phyloP scores from a whole-genome alignment of 2,113 vertebrate genomes.

The Ondatra zibethicus region DNA sequence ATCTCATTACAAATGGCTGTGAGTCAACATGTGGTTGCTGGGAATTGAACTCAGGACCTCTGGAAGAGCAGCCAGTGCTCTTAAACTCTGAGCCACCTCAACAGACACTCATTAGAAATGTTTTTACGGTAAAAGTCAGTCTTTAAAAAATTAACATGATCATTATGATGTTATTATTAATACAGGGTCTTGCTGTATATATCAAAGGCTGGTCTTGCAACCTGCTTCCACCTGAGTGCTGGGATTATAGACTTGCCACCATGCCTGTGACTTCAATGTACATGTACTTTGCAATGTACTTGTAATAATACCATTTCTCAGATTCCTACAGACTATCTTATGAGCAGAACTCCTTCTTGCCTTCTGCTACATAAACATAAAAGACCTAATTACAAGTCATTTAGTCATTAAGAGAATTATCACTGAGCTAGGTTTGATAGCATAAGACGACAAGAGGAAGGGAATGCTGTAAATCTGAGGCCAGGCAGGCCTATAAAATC shows the following conservation, averaged over 20 bases:
- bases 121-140: constrained; percentile 37
- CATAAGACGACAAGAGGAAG: too few relatives aligned
- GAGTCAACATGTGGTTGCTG: too few relatives aligned
- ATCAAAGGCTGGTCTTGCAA: not conserved
- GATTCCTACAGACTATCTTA: constrained; percentile 26
- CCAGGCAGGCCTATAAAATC: not conserved
- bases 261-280: not conserved
- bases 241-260: not conserved
- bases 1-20: too few relatives aligned
- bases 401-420: not conserved
- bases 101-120: not conserved
- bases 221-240: not conserved
- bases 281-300: not conserved
- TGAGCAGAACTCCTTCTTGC: constrained; percentile 21
- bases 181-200: not conserved
- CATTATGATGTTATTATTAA: not conserved
- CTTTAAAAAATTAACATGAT: not conserved
- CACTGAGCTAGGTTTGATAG: not conserved
- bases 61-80: too few relatives aligned
- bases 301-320: constrained; percentile 28
- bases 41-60: too few relatives aligned
- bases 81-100: too few relatives aligned
- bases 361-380: constrained; percentile 15
- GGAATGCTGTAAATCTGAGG: not conserved
- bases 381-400: not conserved